Conservation (phyloP, 2,113 vertebrate species). For the Crocuta crocuta region DNA sequence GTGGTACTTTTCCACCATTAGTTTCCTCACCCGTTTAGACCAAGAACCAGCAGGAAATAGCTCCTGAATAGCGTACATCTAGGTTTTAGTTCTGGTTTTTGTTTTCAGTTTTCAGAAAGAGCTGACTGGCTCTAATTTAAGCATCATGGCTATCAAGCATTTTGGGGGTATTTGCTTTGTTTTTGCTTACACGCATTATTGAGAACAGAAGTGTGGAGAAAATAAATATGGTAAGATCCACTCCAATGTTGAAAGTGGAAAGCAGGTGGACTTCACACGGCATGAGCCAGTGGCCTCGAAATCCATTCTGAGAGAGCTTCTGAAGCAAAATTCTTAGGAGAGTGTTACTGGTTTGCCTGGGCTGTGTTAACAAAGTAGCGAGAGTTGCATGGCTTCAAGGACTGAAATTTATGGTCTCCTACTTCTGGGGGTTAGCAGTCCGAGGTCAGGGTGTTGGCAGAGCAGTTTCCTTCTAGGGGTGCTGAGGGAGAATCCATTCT, state of each 20-base stretch:
- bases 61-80: not conserved
- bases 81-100: not conserved
- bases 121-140: not conserved
- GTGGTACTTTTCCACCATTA: not conserved
- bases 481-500: not conserved
- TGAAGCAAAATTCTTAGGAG: conserved; percentile 12
- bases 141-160: not conserved
- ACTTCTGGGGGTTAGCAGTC: not conserved
- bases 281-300: not conserved
- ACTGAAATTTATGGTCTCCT: not conserved
- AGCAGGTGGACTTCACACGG: not conserved
- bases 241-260: not conserved
- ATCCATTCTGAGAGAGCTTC: not conserved
- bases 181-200: not conserved
- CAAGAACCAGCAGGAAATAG: not conserved
- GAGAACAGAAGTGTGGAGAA: not conserved
- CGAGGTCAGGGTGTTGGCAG: not conserved
- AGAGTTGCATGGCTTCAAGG: not conserved
- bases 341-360: not conserved
- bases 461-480: not conserved
- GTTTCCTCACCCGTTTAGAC: not conserved
- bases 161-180: not conserved
- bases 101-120: not conserved
- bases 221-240: not conserved
- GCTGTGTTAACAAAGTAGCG: not conserved